Percentiles rank a stretch among this genome's conserved stretches.
Conservation (phyloP, 2,113 vertebrate species). For the Myotis yumanensis region DNA sequence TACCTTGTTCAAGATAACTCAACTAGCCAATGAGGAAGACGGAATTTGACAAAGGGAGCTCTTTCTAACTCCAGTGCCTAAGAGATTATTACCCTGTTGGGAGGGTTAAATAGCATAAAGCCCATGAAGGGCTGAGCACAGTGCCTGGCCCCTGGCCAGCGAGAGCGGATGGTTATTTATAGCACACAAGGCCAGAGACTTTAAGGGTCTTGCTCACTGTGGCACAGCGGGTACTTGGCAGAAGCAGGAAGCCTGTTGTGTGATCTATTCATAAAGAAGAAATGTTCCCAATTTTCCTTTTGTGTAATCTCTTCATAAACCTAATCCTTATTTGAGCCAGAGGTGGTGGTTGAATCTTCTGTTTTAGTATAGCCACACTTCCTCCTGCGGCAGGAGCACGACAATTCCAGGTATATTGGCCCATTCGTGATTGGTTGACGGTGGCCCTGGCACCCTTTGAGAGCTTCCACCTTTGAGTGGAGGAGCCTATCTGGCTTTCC, state of each 20-base stretch:
- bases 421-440: background rate
- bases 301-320: background rate
- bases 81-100: background rate
- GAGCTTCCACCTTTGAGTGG: background rate
- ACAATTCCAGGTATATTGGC: background rate
- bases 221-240: background rate
- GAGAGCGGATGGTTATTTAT: background rate
- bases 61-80: background rate
- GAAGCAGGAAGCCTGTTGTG: background rate
- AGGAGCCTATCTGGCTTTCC: background rate
- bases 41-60: background rate
- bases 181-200: background rate
- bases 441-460: accelerated
- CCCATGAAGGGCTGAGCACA: background rate
- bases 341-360: background rate
- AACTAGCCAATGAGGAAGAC: background rate
- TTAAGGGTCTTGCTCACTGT: background rate
- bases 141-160: background rate
- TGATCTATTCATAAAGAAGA: background rate
- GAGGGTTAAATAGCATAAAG: background rate
- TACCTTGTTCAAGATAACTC: background rate
- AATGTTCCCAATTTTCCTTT: background rate
- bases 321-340: background rate
- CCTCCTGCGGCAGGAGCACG: background rate
- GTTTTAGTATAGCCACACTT: background rate